Evolutionary conservation across 2,797 vertebrate genomes (phyloP).

Genomic region (Odontamblyopus rebecca): DNA sequence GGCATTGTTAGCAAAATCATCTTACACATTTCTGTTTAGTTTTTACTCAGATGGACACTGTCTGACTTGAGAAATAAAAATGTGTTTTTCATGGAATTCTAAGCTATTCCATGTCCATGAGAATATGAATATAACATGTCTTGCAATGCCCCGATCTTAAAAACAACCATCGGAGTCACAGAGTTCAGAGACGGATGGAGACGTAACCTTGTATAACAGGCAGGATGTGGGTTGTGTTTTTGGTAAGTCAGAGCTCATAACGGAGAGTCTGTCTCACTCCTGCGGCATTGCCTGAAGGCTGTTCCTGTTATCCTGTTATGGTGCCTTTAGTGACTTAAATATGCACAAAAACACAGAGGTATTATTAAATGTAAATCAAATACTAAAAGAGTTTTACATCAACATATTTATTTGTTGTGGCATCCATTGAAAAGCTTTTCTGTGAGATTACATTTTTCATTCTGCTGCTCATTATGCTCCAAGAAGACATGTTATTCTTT

Average conservation of each 20-base stretch:
- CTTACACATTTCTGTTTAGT: too few relatives aligned
- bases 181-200: not conserved
- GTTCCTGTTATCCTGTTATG: not conserved
- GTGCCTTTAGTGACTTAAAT: not conserved
- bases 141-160: not conserved
- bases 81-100: too few relatives aligned
- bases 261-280: not conserved
- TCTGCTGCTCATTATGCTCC: not conserved
- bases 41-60: too few relatives aligned
- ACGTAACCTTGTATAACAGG: not conserved
- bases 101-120: not conserved
- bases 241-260: not conserved
- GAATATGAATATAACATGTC: not conserved
- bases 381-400: not conserved
- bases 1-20: too few relatives aligned
- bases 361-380: not conserved
- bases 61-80: too few relatives aligned
- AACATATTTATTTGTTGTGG: not conserved
- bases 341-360: not conserved
- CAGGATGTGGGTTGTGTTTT: not conserved
- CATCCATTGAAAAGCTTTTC: not conserved
- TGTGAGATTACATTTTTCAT: not conserved
- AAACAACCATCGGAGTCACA: not conserved
- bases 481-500: not conserved
- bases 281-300: slow-evolving; percentile 8